Evolutionary conservation across 2,888 invertebrate genomes (phyloP), one percentile per base, ranked within the genome.

Genomic region (Mycalesis mineus): DNA sequence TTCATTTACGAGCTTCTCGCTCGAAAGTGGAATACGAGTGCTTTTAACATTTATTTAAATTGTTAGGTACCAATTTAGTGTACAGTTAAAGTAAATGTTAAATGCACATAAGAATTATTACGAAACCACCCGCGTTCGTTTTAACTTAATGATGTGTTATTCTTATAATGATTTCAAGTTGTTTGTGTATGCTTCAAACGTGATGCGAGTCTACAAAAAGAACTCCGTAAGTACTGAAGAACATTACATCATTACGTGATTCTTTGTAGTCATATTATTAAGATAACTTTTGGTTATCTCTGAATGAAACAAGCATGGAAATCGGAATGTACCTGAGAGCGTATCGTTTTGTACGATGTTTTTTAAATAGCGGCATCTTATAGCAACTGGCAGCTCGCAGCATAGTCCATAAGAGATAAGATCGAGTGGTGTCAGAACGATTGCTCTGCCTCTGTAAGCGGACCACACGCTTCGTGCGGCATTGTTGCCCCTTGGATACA

Each of bases 401-500:
- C 74, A 79, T 77, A 77, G 73, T 75, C 77, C 75, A 75, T 74
- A 76, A 65, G 68, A 70, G 82, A 83, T 85, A 82, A 75, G 72
- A 83, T 83, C 85, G 52, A 62, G 44, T 59, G 68, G 70, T 79
- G 80, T 83, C 84, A 74, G 77, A 74, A 68, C 74, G 78, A 78
- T 82, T 76, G 74, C 70, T 67, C 72, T 58, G 62, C 53, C 73
- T 71, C 71, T 72, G 73, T 72, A 68, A 72, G 72, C 66, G 68
- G 80, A 83, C 84, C 84, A 84, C 85, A 83, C 82, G 81, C 79
- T 74, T 75, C 68, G 75, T 54, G 61, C 64, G 68, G 64, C 68
- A 63, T 64, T 67, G 66, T 67, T 59, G 51, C 50, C 45, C 48
- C 65, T 33, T 50, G 49, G 45, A 52, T 39, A 33, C 49, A 44